Evolutionary conservation across 2,888 invertebrate species (phyloP), one percentile per base, ranked within the genome.

Genomic region (Gnatocerus cornutus): DNA sequence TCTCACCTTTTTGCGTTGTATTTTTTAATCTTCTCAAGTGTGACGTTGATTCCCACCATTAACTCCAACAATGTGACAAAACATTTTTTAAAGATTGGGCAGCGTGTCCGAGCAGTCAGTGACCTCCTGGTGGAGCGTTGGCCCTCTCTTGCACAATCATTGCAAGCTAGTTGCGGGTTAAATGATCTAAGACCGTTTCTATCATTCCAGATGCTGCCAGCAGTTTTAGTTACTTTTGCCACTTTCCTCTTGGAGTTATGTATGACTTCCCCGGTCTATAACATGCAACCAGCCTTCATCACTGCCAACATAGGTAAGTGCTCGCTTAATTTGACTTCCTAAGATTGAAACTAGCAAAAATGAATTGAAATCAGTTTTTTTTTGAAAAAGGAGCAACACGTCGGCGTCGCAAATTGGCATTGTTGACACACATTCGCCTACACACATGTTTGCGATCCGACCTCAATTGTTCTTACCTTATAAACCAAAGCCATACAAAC

Each of bases 221-320:
- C 82, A 74, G 80, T 79, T 71, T 76, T 84, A 77, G 79, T 83
- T 74, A 81, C 83, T 74, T 74, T 84, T 77, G 74, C 78, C 69
- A 82, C 81, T 69, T 82, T 84, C 74, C 71, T 84, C 65, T 73
- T 84, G 78, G 82, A 84, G 77, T 71, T 82, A 71, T 79, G 80
- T 74, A 75, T 69, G 65, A 73, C 84, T 63, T 84, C 85, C 55
- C 85, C 85, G 73, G 83, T 85, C 53, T 85, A 85, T 75, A 85
- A 84, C 74, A 83, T 85, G 84, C 85, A 85, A 76, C 85, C 85
- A 61, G 84, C 85, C 45, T 84, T 83, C 71, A 84, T 85, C 63
- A 85, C 84, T 68, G 83, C 82, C 69, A 84, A 84, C 74, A 84
- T 84, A 80, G 85, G 85, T 85, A 77, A 58, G 58, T 66, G 30